Evolutionary conservation across 2,888 invertebrate genomes (phyloP).

Genomic region (Caenorhabditis sp.): DNA sequence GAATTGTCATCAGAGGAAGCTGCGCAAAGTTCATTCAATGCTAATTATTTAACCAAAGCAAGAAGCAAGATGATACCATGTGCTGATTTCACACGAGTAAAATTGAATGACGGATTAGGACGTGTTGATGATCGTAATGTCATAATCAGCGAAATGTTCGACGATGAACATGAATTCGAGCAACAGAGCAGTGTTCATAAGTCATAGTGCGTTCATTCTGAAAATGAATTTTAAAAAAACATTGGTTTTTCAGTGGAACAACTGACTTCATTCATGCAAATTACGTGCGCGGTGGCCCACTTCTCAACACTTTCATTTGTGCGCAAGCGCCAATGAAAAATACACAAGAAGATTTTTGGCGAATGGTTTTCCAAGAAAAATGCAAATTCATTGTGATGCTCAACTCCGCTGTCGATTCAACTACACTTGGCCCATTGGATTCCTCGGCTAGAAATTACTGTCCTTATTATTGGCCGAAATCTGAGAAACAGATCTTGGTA

Average conservation of each 20-base stretch:
- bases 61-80: conserved; percentile 53
- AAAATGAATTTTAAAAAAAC: background rate
- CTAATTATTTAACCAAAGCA: conserved; percentile 61
- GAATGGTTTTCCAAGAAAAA: conserved; percentile 58
- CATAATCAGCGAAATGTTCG: conserved; percentile 26
- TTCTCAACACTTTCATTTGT: conserved; percentile 67
- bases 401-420: conserved; percentile 58
- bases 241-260: conserved; percentile 52
- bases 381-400: conserved; percentile 65
- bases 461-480: conserved; percentile 66
- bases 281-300: conserved; percentile 64
- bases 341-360: conserved; percentile 64
- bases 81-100: conserved; percentile 47
- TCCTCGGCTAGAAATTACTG: conserved; percentile 41
- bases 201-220: conserved; percentile 23
- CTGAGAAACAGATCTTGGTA: conserved; percentile 40
- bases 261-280: conserved; percentile 68
- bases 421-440: conserved; percentile 49
- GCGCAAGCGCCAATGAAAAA: conserved; percentile 64
- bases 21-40: conserved; percentile 60
- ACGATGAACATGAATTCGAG: conserved; percentile 32
- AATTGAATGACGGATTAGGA: conserved; percentile 39
- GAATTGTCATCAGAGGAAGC: conserved; percentile 57
- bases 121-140: conserved; percentile 31
- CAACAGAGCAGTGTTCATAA: conserved; percentile 1